Evolutionary conservation across 2,888 invertebrate species (phyloP).

Genomic region (Molorchus minor): DNA sequence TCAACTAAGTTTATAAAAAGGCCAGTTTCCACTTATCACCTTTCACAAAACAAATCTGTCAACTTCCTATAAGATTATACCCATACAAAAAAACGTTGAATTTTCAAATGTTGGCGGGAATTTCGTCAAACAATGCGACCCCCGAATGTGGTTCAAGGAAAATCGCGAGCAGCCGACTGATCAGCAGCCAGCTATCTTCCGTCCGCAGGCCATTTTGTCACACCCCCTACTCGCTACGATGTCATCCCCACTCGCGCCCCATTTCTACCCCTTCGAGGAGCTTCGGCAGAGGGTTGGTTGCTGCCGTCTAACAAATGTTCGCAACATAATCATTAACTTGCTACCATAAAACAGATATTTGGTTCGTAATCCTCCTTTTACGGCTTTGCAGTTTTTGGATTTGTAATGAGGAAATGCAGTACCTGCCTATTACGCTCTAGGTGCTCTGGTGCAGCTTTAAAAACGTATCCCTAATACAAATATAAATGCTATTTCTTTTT

Average conservation of each 20-base stretch:
- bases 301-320: slow-evolving; percentile 21
- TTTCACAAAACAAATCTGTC: slow-evolving; percentile 3
- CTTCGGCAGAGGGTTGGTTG: slow-evolving; percentile 36
- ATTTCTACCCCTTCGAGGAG: slow-evolving; percentile 49
- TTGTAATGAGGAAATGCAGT: slow-evolving; percentile 10
- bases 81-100: not conserved
- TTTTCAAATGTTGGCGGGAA: slow-evolving; percentile 35
- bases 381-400: slow-evolving; percentile 25
- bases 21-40: slow-evolving; percentile 16
- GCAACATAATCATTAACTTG: slow-evolving; percentile 42
- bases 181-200: slow-evolving; percentile 60
- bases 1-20: slow-evolving; percentile 2
- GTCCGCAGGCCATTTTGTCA: slow-evolving; percentile 72
- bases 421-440: no score
- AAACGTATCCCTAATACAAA: no score
- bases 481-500: no score
- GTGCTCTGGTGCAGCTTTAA: no score
- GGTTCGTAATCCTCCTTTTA: slow-evolving; percentile 4
- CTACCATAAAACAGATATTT: slow-evolving; percentile 34
- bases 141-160: slow-evolving; percentile 35
- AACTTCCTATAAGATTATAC: no score
- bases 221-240: slow-evolving; percentile 59
- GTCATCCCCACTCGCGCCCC: slow-evolving; percentile 57
- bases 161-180: slow-evolving; percentile 60
- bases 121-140: slow-evolving; percentile 9